Evolutionary conservation across 1,140 invertebrate genomes (phyloP).

Genomic region (Eupeodes corollae): DNA sequence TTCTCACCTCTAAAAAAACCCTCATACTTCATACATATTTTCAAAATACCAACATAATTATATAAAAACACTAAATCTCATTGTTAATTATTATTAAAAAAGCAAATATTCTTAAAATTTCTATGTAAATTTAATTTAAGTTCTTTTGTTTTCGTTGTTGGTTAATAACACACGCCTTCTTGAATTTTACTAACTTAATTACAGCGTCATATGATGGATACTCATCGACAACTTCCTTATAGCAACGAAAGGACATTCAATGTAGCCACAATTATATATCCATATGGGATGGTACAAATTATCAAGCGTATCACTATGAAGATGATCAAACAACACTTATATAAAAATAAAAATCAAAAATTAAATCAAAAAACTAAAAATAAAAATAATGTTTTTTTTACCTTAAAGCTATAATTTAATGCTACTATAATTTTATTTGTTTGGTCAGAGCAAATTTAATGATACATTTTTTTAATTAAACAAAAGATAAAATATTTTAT

Average conservation of each 20-base stretch:
- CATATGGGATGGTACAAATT: slow-evolving; percentile 35
- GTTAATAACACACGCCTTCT: slow-evolving; percentile 9
- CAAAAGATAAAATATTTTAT: not conserved
- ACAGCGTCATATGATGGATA: slow-evolving; percentile 49
- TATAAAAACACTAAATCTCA: no score
- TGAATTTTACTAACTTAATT: not conserved
- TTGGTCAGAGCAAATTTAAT: no score
- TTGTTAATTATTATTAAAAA: no score
- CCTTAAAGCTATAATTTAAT: not conserved
- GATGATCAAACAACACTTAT: not conserved
- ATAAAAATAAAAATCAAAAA: not conserved
- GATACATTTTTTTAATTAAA: not conserved
- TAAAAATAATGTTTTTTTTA: not conserved
- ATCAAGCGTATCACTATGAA: not conserved
- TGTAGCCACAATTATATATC: slow-evolving; percentile 21
- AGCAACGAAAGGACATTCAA: slow-evolving; percentile 22
- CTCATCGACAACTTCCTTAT: slow-evolving; percentile 49
- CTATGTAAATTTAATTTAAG: not conserved
- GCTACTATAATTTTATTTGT: slow-evolving; percentile 7
- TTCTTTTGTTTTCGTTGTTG: slow-evolving; percentile 8
- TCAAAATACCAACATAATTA: no score
- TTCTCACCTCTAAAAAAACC: no score
- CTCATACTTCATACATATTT: no score
- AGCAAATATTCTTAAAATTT: no score
- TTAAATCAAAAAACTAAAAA: not conserved